Percentiles rank a stretch among this genome's conserved stretches.
Conservation (phyloP, 2,888 invertebrate genomes). For the Smittia aterrima region DNA sequence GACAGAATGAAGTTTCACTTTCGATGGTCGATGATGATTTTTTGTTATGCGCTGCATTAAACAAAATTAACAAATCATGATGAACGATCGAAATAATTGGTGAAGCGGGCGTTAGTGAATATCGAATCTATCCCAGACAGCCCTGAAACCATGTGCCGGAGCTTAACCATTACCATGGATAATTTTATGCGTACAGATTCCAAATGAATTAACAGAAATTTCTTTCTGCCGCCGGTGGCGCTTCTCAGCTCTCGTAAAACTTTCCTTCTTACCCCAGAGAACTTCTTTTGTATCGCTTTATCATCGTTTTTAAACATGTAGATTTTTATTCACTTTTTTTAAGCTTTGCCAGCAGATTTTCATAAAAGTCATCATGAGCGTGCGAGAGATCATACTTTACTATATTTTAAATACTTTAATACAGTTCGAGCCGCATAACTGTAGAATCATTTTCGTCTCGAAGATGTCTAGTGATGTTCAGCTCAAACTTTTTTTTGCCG, state of each 20-base stretch:
- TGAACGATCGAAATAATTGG: constrained; percentile 42
- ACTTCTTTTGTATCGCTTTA: constrained; percentile 13
- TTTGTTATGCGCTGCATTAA: neutral
- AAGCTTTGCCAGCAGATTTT: neutral
- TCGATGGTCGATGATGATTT: constrained; percentile 37
- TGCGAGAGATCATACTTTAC: constrained; percentile 9
- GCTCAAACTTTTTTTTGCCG: neutral
- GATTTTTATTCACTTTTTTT: constrained; percentile 24
- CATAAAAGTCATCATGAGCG: constrained; percentile 37
- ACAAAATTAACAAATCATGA: constrained; percentile 41
- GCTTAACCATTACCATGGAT: constrained; percentile 35
- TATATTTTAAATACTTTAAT: constrained; percentile 20
- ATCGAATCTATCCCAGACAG: constrained; percentile 34
- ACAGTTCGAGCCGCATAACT: constrained; percentile 19
- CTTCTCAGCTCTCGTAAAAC: neutral
- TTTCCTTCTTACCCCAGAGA: neutral
- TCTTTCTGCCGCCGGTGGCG: neutral
- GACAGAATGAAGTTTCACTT: constrained; percentile 38
- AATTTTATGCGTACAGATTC: constrained; percentile 35
- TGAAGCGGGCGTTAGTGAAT: constrained; percentile 21
- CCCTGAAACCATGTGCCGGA: neutral
- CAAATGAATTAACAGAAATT: constrained; percentile 35
- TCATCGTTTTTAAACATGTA: constrained; percentile 38
- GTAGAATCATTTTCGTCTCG: constrained; percentile 40
- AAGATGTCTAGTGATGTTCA: constrained; percentile 27